Evolutionary conservation across 2,888 invertebrate genomes (phyloP).

Genomic region (Rotaria sp.): DNA sequence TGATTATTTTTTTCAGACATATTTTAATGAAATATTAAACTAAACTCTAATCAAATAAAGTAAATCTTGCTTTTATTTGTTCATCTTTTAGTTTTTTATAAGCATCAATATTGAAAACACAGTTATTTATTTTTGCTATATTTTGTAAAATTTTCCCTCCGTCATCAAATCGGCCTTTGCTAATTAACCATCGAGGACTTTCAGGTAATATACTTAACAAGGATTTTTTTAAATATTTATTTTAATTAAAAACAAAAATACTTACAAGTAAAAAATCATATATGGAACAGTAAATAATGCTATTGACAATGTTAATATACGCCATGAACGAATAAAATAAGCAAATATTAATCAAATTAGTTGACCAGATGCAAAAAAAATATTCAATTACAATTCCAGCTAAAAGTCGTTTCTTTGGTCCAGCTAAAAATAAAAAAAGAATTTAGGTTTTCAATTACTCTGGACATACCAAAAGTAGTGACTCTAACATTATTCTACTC

Average conservation of each 20-base stretch:
- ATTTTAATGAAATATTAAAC: background rate
- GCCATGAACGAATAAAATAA: slow-evolving; percentile 38
- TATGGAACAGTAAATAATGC: slow-evolving; percentile 31
- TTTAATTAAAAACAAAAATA: background rate
- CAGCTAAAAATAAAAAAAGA: too few species aligned
- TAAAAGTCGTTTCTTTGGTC: slow-evolving; percentile 27
- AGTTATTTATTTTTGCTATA: slow-evolving; percentile 32
- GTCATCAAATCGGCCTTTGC: slow-evolving; percentile 16
- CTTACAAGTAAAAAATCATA: slow-evolving; percentile 44
- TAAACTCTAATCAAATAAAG: background rate
- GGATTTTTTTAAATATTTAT: background rate
- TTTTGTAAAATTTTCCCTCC: slow-evolving; percentile 29
- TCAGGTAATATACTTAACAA: slow-evolving; percentile 34
- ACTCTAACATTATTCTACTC: too few species aligned
- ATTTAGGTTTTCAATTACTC: too few species aligned
- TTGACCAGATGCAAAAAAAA: slow-evolving; percentile 38
- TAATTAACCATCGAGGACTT: slow-evolving; percentile 38
- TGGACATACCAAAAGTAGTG: too few species aligned
- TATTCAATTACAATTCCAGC: slow-evolving; percentile 36
- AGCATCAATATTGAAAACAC: background rate
- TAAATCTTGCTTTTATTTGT: background rate
- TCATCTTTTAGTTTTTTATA: background rate
- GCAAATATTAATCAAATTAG: slow-evolving; percentile 31
- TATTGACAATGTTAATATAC: slow-evolving; percentile 4
- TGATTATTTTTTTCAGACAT: background rate